Percentiles rank a stretch among this genome's conserved stretches.
These are phyloP conservation scores for Laticauda colubrina DNA, from an alignment of 2,113 vertebrate species.

Conservation along the genomic window DNA sequence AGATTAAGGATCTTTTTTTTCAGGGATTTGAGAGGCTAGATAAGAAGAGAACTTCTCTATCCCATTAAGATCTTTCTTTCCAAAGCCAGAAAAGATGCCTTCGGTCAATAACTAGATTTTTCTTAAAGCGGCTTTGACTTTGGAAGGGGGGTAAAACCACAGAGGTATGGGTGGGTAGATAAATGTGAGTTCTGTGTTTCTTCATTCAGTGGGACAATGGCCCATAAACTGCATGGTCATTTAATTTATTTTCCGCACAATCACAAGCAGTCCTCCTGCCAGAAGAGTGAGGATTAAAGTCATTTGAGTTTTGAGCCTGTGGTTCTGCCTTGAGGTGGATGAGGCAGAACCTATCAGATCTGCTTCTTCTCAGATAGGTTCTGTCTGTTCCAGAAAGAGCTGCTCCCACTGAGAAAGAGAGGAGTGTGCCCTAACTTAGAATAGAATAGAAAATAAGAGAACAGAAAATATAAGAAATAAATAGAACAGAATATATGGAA, in stretches of 20 bases:
- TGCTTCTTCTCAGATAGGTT: neutral
- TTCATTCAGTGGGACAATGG: neutral
- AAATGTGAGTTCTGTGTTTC: neutral
- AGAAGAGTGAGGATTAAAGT: neutral
- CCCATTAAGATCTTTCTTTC: slow-evolving; percentile 31
- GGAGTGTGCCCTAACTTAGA: too few species aligned
- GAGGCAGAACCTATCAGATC: neutral
- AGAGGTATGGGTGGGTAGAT: neutral
- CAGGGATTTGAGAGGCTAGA: slow-evolving; percentile 57
- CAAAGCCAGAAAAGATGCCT: slow-evolving; percentile 41
- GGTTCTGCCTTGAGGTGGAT: neutral
- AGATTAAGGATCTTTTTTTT: slow-evolving; percentile 55
- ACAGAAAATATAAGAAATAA: too few species aligned
- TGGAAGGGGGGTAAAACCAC: neutral
- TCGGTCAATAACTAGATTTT: neutral
- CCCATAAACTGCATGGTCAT: neutral
- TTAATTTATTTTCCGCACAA: neutral
- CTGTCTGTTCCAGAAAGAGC: neutral
- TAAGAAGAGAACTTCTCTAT: slow-evolving; percentile 31
- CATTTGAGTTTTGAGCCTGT: neutral
- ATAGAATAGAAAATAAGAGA: too few species aligned
- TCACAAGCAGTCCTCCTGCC: neutral
- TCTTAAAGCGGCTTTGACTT: neutral
- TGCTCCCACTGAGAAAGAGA: neutral
- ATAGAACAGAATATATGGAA: too few species aligned